Percentiles rank a stretch among this genome's conserved stretches.
Evolutionary conservation across 2,797 vertebrate genomes (phyloP).

Genomic region (Lateolabrax maculatus): DNA sequence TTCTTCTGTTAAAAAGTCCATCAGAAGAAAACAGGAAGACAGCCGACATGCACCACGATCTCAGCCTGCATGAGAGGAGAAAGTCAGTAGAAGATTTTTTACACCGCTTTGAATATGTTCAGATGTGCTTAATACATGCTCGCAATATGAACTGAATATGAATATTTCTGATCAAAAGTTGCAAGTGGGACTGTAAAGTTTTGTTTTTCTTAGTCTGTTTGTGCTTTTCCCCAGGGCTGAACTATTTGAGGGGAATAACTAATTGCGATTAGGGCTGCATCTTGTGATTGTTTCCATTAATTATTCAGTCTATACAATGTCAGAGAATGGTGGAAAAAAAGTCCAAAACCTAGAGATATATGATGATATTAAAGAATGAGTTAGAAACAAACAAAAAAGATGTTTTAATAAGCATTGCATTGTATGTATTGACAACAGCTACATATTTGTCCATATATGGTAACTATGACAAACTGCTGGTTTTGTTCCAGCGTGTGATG

Average conservation of each 20-base stretch:
- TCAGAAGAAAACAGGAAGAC: constrained; percentile 11
- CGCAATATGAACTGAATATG: background rate
- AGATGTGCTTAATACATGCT: background rate
- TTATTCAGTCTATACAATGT: background rate
- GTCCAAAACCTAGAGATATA: background rate
- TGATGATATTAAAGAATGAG: too few relatives aligned
- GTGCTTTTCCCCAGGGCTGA: background rate
- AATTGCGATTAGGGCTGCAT: background rate
- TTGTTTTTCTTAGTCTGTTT: background rate
- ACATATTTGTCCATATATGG: background rate
- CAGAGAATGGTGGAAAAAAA: background rate
- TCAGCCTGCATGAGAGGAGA: background rate
- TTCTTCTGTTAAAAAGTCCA: constrained; percentile 9
- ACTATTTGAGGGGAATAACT: too few relatives aligned
- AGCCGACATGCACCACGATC: background rate
- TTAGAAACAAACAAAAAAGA: too few relatives aligned
- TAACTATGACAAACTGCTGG: background rate
- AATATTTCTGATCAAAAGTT: background rate
- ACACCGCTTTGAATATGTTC: background rate
- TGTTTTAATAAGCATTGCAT: background rate
- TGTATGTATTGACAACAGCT: background rate
- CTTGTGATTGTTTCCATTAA: background rate
- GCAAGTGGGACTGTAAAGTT: background rate
- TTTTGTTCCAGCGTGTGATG: background rate
- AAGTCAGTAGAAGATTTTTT: background rate